Evolutionary conservation across 2,888 invertebrate species (phyloP), one percentile per base, ranked within the genome.

Genomic region (Orchesellides sinensis): DNA sequence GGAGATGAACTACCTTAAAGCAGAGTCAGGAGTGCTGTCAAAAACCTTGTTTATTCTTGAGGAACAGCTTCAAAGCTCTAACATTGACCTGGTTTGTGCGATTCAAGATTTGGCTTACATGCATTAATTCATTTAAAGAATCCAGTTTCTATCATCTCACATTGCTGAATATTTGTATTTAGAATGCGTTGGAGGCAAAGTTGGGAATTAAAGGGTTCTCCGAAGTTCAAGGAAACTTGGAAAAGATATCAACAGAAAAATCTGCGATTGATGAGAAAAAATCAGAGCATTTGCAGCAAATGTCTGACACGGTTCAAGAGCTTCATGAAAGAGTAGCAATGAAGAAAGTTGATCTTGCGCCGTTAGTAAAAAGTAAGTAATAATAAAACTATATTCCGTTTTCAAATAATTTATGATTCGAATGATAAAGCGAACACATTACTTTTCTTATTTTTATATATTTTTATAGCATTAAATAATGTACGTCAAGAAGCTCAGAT

Each of bases 1-100:
- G 63, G 95, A 95, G 90, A 91, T 96, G 86, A 93, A 95, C 6
- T 93, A 94, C 68, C 91, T 95, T 78, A 93, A 94, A 79, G 94
- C 95, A 0, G 96, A 97, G 90, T 92, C 93, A 35, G 95, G 95
- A 10, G 93, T 96, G 52, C 90, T 96, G 52, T 92, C 93, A 14
- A 92, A 96, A 81, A 96, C 96, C 0, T 90, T 94, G 75, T 94
- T 95, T 89, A 93, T 96, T 68, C 91, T 97, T 54, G 90, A 91
- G 54, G 90, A 91, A 70, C 90, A 91, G 80, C 91, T 92, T 83
- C 91, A 91, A 23, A 89, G 90, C 54, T 90, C 92, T 27, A 89
- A 90, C 68, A 92, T 92, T 84, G 91, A 92, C 61, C 91, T 93
- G 90, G 93, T 93, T 86, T 89, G 90, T 85, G 21, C n/a, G 32